A percentile compares a stretch with the other conserved stretches of the same genome.
These are phyloP conservation scores for Chromis chromis DNA, from an alignment of 2,797 vertebrate species.

Conservation along the genomic window DNA sequence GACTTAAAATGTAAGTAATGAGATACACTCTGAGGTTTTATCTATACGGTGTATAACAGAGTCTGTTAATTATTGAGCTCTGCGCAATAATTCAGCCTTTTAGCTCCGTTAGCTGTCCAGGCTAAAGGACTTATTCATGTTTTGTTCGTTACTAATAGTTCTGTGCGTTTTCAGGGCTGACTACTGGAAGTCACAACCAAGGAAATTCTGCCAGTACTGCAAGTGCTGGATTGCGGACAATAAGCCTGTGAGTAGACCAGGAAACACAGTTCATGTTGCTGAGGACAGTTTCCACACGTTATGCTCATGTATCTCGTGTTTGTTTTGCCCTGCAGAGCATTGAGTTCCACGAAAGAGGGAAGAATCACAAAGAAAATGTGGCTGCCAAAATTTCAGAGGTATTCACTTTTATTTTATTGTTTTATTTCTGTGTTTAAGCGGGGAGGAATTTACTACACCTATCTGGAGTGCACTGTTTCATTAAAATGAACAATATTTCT, in stretches of 20 bases:
- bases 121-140: constrained; percentile 19
- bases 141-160: background rate
- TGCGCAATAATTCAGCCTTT: background rate
- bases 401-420: constrained; percentile 26
- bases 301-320: constrained; percentile 7
- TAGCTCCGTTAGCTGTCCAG: constrained; percentile 52
- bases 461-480: background rate
- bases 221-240: constrained; percentile 99
- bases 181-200: constrained; percentile 99
- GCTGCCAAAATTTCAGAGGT: constrained; percentile 95
- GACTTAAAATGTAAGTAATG: constrained; percentile 66
- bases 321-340: constrained; percentile 86
- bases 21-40: no score
- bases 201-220: constrained; percentile 98
- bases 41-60: fast-evolving
- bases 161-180: constrained; percentile 88
- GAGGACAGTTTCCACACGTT: background rate
- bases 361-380: constrained; percentile 99
- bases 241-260: constrained; percentile 89
- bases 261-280: background rate
- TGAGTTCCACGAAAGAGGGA: constrained; percentile 98
- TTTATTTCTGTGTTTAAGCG: background rate
- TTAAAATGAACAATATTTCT: no score
- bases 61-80: background rate
- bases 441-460: background rate